Conservation (phyloP, 2,888 invertebrate species). For the Heliconius hortense region DNA sequence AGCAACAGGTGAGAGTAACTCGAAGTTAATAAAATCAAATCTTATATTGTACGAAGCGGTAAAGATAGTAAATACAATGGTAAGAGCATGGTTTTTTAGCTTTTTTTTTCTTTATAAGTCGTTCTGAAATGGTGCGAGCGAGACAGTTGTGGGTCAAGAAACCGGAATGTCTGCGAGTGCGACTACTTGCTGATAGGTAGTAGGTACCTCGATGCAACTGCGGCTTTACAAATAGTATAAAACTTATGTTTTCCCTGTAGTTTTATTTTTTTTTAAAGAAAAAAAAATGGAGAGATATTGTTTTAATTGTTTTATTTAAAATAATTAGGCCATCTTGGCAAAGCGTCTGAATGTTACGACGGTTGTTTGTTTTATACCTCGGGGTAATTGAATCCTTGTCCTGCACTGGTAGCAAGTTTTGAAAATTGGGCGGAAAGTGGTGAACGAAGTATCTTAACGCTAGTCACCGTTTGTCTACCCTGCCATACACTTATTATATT, state of each 20-base stretch:
- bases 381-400: not conserved
- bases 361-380: not conserved
- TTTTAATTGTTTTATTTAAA: not conserved
- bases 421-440: not conserved
- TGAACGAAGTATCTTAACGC: too few relatives aligned
- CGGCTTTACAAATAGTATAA: constrained; percentile 14
- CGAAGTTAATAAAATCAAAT: constrained; percentile 21
- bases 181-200: constrained; percentile 27
- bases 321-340: not conserved
- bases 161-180: constrained; percentile 35
- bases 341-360: not conserved
- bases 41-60: constrained; percentile 19
- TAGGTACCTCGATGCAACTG: constrained; percentile 29
- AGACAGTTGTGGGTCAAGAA: constrained; percentile 40
- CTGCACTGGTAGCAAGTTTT: too few relatives aligned
- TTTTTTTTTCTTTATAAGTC: constrained; percentile 26
- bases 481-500: too few relatives aligned
- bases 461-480: too few relatives aligned
- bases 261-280: not conserved
- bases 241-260: not conserved
- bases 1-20: not conserved
- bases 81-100: constrained; percentile 14
- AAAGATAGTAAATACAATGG: constrained; percentile 31
- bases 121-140: constrained; percentile 33
- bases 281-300: not conserved